Evolutionary conservation across 2,888 invertebrate species (phyloP).

Genomic region (Drosophila diplacantha): DNA sequence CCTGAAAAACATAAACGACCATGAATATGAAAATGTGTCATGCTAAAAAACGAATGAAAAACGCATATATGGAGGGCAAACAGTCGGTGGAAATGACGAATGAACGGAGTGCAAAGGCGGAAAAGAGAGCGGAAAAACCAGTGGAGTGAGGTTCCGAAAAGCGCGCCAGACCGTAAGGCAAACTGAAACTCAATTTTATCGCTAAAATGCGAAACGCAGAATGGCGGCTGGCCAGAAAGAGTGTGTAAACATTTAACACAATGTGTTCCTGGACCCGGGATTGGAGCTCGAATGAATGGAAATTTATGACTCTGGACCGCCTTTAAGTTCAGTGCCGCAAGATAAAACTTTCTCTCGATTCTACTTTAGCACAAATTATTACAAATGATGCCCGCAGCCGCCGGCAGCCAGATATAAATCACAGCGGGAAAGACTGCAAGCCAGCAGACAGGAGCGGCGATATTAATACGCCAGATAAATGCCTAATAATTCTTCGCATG

Average conservation of each 20-base stretch:
- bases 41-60: slow-evolving; percentile 8
- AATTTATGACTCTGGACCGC: slow-evolving; percentile 57
- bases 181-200: slow-evolving; percentile 68
- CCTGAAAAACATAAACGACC: slow-evolving; percentile 23
- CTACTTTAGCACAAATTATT: slow-evolving; percentile 62
- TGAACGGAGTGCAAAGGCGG: slow-evolving; percentile 5
- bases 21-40: slow-evolving; percentile 62
- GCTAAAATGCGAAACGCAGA: slow-evolving; percentile 43
- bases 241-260: slow-evolving; percentile 55
- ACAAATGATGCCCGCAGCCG: slow-evolving; percentile 63
- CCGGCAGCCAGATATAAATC: slow-evolving; percentile 62
- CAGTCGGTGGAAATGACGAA: slow-evolving; percentile 14
- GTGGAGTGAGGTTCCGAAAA: slow-evolving; percentile 5
- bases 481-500: slow-evolving; percentile 56
- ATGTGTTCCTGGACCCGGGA: slow-evolving; percentile 21
- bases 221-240: slow-evolving; percentile 49
- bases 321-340: slow-evolving; percentile 23
- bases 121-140: slow-evolving; percentile 14
- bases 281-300: slow-evolving; percentile 47
- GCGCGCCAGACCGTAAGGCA: slow-evolving; percentile 54
- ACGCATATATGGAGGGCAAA: slow-evolving; percentile 5
- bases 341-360: slow-evolving; percentile 43
- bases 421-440: slow-evolving; percentile 30
- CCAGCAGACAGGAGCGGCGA: slow-evolving; percentile 25
- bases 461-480: slow-evolving; percentile 61